Percentiles rank a stretch among this genome's conserved stretches.
Conservation (phyloP, 2,113 vertebrate species). For the Nerophis lumbriciformis region DNA sequence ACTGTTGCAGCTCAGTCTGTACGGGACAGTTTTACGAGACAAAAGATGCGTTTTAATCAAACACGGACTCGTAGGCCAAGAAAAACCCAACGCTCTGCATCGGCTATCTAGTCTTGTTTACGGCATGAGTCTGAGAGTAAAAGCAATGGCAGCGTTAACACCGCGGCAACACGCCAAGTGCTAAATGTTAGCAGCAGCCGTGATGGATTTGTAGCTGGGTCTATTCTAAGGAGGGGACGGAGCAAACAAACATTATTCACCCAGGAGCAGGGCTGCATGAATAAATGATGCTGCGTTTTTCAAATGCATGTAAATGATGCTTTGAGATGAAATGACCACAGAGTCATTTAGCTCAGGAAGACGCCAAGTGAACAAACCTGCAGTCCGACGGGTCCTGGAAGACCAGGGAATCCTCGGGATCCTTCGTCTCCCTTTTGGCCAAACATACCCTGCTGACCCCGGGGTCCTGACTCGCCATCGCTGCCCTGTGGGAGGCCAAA, state of each 20-base stretch:
- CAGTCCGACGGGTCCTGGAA: constrained; percentile 90
- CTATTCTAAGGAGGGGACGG: constrained; percentile 29
- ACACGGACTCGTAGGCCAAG: too few relatives aligned
- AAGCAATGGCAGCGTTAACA: constrained; percentile 32
- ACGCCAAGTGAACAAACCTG: constrained; percentile 71
- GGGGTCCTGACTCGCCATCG: constrained; percentile 89
- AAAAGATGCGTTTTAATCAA: too few relatives aligned
- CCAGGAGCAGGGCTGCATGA: constrained; percentile 47
- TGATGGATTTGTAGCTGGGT: constrained; percentile 51
- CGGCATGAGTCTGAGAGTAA: constrained; percentile 38
- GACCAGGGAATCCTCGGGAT: constrained; percentile 90
- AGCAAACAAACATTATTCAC: constrained; percentile 30
- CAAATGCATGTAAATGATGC: constrained; percentile 52
- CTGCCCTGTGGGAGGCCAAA: constrained; percentile 75
- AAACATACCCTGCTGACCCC: constrained; percentile 98
- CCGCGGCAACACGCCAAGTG: constrained; percentile 41
- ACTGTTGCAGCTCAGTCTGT: too few relatives aligned
- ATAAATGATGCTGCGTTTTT: constrained; percentile 56
- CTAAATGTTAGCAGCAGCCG: constrained; percentile 29
- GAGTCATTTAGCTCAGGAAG: constrained; percentile 29
- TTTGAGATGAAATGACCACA: constrained; percentile 39
- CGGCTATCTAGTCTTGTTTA: not conserved
- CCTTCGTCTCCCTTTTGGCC: constrained; percentile 98
- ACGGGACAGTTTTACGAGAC: too few relatives aligned
- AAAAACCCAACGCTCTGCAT: too few relatives aligned